These are phyloP conservation scores for Sebastes schlegelii DNA, from an alignment of 2,113 vertebrate genomes.

Conservation along the genomic window DNA sequence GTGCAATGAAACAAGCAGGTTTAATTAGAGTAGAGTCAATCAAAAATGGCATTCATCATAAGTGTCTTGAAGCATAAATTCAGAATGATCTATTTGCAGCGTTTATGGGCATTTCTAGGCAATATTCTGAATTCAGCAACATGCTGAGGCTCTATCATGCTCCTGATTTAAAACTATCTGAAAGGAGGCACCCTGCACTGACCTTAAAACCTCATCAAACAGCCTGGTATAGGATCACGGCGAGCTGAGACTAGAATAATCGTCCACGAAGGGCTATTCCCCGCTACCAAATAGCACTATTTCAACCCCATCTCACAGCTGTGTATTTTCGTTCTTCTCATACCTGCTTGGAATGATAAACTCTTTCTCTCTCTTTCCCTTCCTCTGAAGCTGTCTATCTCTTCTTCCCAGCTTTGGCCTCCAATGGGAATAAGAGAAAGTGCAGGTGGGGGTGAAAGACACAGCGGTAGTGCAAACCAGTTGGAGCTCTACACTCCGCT, in stretches of 20 bases:
- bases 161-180: conserved; percentile 24
- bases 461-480: conserved; percentile 34
- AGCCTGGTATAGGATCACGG: conserved; percentile 40
- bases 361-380: conserved; percentile 24
- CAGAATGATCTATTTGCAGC: background rate
- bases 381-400: conserved; percentile 66
- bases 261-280: conserved; percentile 35
- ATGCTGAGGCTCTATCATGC: conserved; percentile 10
- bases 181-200: conserved; percentile 16
- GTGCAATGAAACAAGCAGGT: conserved; percentile 7
- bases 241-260: conserved; percentile 51
- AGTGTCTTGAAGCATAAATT: background rate
- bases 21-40: conserved; percentile 2
- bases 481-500: conserved; percentile 31
- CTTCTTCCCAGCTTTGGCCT: conserved; percentile 42
- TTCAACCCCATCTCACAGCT: conserved; percentile 64
- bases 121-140: conserved; percentile 22
- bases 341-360: conserved; percentile 79
- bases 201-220: conserved; percentile 69
- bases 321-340: conserved; percentile 62
- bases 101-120: background rate
- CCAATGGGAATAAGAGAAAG: conserved; percentile 58
- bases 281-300: conserved; percentile 59
- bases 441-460: conserved; percentile 38
- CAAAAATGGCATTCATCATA: background rate